These are phyloP conservation scores for Loris lydekkerianus DNA, from an alignment of 2,797 vertebrate species.

Conservation along the genomic window DNA sequence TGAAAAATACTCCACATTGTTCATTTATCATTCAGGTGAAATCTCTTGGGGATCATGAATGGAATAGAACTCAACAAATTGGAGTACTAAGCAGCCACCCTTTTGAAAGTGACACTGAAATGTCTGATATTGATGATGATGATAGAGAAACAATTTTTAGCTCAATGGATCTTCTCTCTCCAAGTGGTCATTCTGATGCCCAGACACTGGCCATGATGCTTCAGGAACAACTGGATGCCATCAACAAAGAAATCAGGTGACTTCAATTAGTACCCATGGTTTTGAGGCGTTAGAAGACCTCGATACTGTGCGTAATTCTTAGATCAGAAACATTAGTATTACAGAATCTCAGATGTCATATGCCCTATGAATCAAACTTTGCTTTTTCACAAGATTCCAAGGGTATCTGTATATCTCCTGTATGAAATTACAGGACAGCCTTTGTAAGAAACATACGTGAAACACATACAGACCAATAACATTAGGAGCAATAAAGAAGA, in stretches of 20 bases:
- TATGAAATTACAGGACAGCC: neutral
- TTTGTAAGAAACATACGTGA: neutral
- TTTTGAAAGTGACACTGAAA: conserved; percentile 99
- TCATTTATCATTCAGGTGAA: conserved; percentile 92
- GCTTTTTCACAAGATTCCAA: neutral
- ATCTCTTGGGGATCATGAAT: conserved; percentile 97
- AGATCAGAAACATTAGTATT: neutral
- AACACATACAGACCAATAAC: neutral
- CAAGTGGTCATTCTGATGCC: conserved; percentile 97
- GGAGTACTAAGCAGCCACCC: conserved; percentile 94
- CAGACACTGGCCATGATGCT: conserved; percentile 99
- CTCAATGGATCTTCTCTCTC: conserved; percentile 98
- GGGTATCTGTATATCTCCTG: neutral
- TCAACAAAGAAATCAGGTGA: conserved; percentile 99
- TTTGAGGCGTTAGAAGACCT: neutral
- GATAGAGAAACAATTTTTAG: conserved; percentile 98
- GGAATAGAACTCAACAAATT: conserved; percentile 96
- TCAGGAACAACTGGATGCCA: conserved; percentile 98
- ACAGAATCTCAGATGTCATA: neutral
- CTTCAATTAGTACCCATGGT: neutral
- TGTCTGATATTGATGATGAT: conserved; percentile 99
- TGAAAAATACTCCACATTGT: neutral
- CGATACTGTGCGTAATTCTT: neutral
- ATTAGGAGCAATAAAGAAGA: neutral
- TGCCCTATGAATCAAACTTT: neutral